Percentiles rank a stretch among this genome's conserved stretches.
These are phyloP conservation scores for Amiota minor DNA, from an alignment of 2,888 invertebrate species.

Conservation along the genomic window DNA sequence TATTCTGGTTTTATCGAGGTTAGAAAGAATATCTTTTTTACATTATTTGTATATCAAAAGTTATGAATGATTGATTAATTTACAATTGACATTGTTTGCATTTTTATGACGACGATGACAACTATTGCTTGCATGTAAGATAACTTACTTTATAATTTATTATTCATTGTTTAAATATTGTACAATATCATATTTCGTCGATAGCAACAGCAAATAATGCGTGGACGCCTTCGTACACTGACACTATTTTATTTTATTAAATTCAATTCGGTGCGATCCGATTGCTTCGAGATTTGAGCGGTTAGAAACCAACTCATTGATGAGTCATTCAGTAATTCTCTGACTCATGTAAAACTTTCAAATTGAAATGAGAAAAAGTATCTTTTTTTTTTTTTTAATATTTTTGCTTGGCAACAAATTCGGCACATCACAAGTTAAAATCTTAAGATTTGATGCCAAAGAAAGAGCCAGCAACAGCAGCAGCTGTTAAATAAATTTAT, in stretches of 20 bases:
- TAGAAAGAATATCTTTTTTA: no score
- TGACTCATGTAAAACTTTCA: slow-evolving; percentile 61
- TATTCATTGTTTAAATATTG: no score
- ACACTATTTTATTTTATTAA: background rate
- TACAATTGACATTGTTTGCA: no score
- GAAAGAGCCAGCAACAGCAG: background rate
- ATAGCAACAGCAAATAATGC: background rate
- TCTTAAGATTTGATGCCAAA: background rate
- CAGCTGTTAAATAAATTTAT: slow-evolving; percentile 22
- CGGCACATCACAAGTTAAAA: background rate
- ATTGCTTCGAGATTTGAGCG: background rate
- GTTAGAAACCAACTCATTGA: background rate
- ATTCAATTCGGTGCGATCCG: background rate
- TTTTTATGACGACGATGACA: no score
- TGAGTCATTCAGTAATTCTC: slow-evolving; percentile 25
- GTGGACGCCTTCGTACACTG: background rate
- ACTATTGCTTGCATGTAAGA: no score
- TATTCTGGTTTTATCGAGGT: no score
- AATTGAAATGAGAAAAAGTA: slow-evolving; percentile 42
- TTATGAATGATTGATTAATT: no score
- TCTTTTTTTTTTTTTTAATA: background rate
- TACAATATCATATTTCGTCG: background rate
- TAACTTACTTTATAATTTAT: no score
- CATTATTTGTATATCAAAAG: no score
- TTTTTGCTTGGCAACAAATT: slow-evolving; percentile 20